Evolutionary conservation across 2,113 vertebrate species (phyloP).

Genomic region (Epinephelus cyanopodus): DNA sequence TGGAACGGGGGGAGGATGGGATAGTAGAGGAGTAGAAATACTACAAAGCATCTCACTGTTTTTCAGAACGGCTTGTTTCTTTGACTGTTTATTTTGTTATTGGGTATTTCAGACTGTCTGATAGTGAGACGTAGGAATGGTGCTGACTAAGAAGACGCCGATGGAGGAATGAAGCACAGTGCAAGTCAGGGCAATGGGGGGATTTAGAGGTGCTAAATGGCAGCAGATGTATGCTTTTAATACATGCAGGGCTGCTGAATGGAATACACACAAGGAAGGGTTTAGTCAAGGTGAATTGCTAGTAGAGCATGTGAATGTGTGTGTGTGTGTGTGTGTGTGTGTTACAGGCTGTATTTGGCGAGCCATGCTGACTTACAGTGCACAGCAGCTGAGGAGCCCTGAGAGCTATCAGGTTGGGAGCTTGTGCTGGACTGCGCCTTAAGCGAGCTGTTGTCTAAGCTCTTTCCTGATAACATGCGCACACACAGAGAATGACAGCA

Average conservation of each 20-base stretch:
- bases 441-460: slow-evolving; percentile 80
- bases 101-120: background rate
- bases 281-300: background rate
- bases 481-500: slow-evolving; percentile 23
- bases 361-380: slow-evolving; percentile 81
- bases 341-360: slow-evolving; percentile 32
- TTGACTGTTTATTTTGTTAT: background rate
- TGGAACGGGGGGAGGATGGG: background rate
- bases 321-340: slow-evolving; percentile 13
- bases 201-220: slow-evolving; percentile 19
- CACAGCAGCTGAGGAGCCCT: slow-evolving; percentile 74
- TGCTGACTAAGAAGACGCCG: background rate
- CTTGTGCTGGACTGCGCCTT: slow-evolving; percentile 81
- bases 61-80: background rate
- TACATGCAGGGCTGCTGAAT: slow-evolving; percentile 4
- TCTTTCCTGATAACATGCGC: slow-evolving; percentile 75
- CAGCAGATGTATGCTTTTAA: slow-evolving; percentile 37
- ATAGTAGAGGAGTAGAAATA: slow-evolving; percentile 7
- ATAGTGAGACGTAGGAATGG: background rate
- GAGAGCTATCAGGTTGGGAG: slow-evolving; percentile 77
- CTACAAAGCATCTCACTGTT: background rate
- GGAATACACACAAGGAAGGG: background rate
- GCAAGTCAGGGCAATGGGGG: background rate
- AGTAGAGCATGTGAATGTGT: background rate
- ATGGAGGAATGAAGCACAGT: too few relatives aligned